Conservation (phyloP, 2,797 vertebrate species). For the Labroides dimidiatus region DNA sequence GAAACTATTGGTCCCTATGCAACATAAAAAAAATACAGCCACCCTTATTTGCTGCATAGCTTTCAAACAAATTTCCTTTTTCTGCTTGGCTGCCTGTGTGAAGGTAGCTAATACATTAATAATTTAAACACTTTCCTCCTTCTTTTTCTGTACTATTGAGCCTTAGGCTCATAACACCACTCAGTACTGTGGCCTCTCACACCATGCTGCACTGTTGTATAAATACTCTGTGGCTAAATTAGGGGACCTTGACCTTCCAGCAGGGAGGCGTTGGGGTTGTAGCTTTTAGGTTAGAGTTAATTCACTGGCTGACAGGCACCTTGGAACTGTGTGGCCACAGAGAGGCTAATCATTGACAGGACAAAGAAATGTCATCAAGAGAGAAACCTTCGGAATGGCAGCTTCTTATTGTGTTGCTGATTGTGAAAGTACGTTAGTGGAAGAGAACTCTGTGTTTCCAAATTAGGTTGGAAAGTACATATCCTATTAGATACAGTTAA, state of each 20-base stretch:
- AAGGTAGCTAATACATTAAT: slow-evolving; percentile 68
- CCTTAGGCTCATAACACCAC: slow-evolving; percentile 49
- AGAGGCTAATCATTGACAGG: slow-evolving; percentile 46
- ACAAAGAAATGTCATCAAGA: slow-evolving; percentile 28
- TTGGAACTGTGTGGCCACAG: slow-evolving; percentile 55
- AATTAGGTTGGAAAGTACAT: no score
- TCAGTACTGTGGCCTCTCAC: slow-evolving; percentile 29
- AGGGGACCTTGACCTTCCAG: slow-evolving; percentile 43
- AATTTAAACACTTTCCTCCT: slow-evolving; percentile 59
- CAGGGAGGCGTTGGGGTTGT: slow-evolving; percentile 27
- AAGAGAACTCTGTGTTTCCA: not conserved
- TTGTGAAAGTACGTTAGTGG: not conserved
- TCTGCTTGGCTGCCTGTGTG: slow-evolving; percentile 47
- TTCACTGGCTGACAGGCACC: slow-evolving; percentile 43
- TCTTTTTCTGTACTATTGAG: slow-evolving; percentile 50
- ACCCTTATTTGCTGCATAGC: slow-evolving; percentile 48
- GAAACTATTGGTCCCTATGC: slow-evolving; percentile 33
- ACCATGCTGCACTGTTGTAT: slow-evolving; percentile 30
- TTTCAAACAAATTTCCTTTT: slow-evolving; percentile 54
- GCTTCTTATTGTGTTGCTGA: slow-evolving; percentile 30
- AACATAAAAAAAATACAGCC: slow-evolving; percentile 61
- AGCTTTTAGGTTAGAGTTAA: slow-evolving; percentile 47
- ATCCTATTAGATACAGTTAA: no score
- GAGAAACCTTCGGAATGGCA: slow-evolving; percentile 45
- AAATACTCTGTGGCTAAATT: slow-evolving; percentile 36